A percentile compares a stretch with the other conserved stretches of the same genome.
Conservation (phyloP, 2,797 vertebrate genomes). For the Eulemur albifrons region DNA sequence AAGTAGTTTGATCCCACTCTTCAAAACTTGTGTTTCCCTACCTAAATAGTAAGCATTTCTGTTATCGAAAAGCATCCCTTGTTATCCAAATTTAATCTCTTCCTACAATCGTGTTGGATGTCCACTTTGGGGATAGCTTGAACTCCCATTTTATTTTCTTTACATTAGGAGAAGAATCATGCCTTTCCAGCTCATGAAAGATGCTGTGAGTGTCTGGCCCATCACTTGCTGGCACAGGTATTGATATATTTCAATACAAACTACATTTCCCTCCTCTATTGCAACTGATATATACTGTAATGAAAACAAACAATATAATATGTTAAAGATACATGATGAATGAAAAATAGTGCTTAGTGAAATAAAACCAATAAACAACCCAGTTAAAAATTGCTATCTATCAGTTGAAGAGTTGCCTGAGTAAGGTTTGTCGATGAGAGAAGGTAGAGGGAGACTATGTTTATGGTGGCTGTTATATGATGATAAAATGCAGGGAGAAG, state of each 20-base stretch:
- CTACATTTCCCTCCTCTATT: background rate
- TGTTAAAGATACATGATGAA: background rate
- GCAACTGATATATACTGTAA: background rate
- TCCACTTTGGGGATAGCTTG: background rate
- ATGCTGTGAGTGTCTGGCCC: background rate
- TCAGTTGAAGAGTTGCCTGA: background rate
- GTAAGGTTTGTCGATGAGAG: background rate
- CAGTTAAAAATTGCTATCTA: background rate
- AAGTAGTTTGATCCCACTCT: background rate
- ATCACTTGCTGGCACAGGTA: background rate
- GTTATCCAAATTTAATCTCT: background rate
- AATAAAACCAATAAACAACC: background rate
- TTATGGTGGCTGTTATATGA: background rate
- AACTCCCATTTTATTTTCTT: background rate
- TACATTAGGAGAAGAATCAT: background rate
- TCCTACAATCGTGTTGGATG: background rate
- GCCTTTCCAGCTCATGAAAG: background rate
- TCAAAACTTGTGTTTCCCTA: background rate
- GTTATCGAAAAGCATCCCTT: background rate
- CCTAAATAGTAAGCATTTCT: background rate
- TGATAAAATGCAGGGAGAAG: background rate
- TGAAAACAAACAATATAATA: background rate
- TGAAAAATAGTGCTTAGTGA: background rate
- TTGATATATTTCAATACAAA: background rate
- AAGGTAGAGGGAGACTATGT: rapidly evolving